Evolutionary conservation across 2,113 vertebrate genomes (phyloP).

Genomic region (Reinhardtius hippoglossoides): DNA sequence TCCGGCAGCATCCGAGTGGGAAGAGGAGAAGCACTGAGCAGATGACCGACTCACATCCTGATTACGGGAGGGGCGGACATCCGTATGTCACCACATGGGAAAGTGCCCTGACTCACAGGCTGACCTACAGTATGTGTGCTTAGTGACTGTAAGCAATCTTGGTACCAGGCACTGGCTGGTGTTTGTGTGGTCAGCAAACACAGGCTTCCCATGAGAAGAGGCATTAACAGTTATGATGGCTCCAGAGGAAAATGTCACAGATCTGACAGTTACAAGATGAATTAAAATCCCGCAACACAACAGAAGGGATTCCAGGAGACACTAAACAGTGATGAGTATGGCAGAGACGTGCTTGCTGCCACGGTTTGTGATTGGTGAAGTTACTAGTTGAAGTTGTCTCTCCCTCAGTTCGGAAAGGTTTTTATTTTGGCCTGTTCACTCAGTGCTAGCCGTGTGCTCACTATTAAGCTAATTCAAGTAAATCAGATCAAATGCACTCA

Average conservation of each 20-base stretch:
- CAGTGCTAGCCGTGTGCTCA: too few species aligned
- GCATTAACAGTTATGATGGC: slow-evolving; percentile 23
- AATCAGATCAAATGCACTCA: too few species aligned
- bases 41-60: slow-evolving; percentile 65
- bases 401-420: too few species aligned
- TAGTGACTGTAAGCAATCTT: slow-evolving; percentile 51
- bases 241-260: not conserved
- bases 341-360: not conserved
- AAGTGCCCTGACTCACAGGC: slow-evolving; percentile 57
- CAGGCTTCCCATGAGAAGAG: slow-evolving; percentile 56
- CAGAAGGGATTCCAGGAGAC: too few species aligned
- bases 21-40: slow-evolving; percentile 48
- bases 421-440: too few species aligned
- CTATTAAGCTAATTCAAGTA: too few species aligned
- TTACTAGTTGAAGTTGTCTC: not conserved
- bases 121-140: slow-evolving; percentile 54
- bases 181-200: slow-evolving; percentile 75
- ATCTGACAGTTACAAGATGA: slow-evolving; percentile 4
- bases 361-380: not conserved
- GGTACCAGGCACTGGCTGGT: slow-evolving; percentile 57
- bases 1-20: slow-evolving; percentile 26
- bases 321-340: not conserved
- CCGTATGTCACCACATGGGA: slow-evolving; percentile 51
- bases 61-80: slow-evolving; percentile 64
- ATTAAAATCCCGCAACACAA: not conserved